A percentile compares a stretch with the other conserved stretches of the same genome.
Conservation (phyloP, 2,888 invertebrate genomes). For the Acrobasis suavella region DNA sequence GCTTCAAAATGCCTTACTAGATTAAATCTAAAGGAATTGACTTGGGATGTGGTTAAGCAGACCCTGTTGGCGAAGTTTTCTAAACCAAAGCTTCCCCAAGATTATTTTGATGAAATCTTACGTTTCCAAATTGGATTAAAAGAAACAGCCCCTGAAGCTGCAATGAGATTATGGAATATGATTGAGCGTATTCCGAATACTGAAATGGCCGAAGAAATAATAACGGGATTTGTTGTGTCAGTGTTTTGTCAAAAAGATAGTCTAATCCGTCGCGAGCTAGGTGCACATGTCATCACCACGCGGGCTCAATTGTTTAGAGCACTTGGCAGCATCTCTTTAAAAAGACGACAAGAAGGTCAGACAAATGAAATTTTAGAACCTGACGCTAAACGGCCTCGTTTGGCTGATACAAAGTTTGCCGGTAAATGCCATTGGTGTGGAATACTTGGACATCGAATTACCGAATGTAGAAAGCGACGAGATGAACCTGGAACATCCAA, state of each 20-base stretch:
- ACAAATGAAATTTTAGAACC: background rate
- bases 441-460: conserved; percentile 23
- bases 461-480: conserved; percentile 24
- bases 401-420: conserved; percentile 20
- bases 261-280: conserved; percentile 28
- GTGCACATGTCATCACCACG: conserved; percentile 24
- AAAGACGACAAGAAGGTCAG: conserved; percentile 21
- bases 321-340: conserved; percentile 28
- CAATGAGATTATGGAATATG: background rate
- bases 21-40: conserved; percentile 26
- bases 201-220: background rate
- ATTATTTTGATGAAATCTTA: background rate
- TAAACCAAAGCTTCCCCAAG: background rate
- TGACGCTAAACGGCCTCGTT: conserved; percentile 11
- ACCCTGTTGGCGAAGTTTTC: background rate
- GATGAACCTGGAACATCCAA: conserved; percentile 2
- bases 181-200: background rate
- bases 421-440: conserved; percentile 29
- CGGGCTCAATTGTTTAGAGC: conserved; percentile 32
- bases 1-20: conserved; percentile 35
- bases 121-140: background rate
- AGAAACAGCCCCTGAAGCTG: background rate
- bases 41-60: conserved; percentile 26
- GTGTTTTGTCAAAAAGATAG: background rate
- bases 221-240: background rate